Conservation (phyloP, 2,888 invertebrate species). For the Andrena praecox region DNA sequence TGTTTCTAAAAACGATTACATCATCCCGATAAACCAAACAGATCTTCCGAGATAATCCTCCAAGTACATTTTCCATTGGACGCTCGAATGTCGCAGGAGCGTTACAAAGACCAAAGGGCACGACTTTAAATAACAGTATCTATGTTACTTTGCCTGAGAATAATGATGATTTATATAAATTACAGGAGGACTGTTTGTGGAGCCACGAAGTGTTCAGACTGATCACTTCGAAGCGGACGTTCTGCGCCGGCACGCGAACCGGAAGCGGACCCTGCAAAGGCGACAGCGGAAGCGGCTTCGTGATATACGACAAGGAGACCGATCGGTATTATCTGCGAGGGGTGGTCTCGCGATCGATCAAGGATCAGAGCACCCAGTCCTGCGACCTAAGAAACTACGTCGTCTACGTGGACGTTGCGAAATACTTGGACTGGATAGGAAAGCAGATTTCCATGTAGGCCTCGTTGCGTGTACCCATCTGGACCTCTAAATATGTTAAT, state of each 20-base stretch:
- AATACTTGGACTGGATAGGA: constrained; percentile 76
- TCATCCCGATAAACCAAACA: too few species aligned
- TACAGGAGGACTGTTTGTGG: constrained; percentile 86
- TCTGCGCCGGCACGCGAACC: constrained; percentile 87
- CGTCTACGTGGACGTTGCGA: constrained; percentile 87
- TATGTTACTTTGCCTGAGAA: neutral
- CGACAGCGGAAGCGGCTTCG: constrained; percentile 87
- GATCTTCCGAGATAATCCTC: too few species aligned
- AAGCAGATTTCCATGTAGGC: constrained; percentile 53
- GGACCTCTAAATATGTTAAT: constrained; percentile 42
- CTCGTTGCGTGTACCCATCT: neutral
- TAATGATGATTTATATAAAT: constrained; percentile 16
- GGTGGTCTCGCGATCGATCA: constrained; percentile 74
- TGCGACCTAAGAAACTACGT: constrained; percentile 88
- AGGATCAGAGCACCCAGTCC: constrained; percentile 67
- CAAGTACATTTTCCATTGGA: too few species aligned
- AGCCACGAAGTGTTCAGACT: constrained; percentile 85
- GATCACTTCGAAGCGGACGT: constrained; percentile 86
- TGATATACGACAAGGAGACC: constrained; percentile 79
- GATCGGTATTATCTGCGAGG: constrained; percentile 77
- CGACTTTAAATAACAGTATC: too few species aligned
- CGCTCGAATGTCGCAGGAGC: too few species aligned
- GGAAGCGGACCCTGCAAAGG: constrained; percentile 87
- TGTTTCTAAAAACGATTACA: too few species aligned
- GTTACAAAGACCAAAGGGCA: too few species aligned